A percentile compares a stretch with the other conserved stretches of the same genome.
Conservation (phyloP, 2,113 vertebrate species). For the Carollia perspicillata region DNA sequence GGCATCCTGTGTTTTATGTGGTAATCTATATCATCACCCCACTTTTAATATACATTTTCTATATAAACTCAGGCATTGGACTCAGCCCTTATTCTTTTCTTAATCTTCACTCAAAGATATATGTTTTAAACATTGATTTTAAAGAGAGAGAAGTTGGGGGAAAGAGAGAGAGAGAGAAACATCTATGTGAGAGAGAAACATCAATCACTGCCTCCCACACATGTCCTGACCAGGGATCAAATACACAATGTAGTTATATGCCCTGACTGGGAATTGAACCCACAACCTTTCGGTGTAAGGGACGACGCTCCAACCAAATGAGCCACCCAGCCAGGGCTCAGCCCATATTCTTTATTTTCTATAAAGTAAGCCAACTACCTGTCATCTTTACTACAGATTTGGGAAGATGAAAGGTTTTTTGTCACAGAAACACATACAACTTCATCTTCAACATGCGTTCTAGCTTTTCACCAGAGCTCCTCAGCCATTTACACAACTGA, state of each 20-base stretch:
- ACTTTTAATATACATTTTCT: background rate
- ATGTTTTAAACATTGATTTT: too few relatives aligned
- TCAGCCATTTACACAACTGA: background rate
- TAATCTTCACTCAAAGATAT: too few relatives aligned
- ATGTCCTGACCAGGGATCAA: too few relatives aligned
- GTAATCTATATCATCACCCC: background rate
- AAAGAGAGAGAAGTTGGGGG: too few relatives aligned
- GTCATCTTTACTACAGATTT: background rate
- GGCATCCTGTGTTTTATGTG: background rate
- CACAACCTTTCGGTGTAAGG: too few relatives aligned
- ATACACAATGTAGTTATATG: too few relatives aligned
- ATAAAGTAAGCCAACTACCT: background rate
- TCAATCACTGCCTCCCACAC: too few relatives aligned
- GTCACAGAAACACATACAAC: background rate
- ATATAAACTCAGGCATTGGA: background rate
- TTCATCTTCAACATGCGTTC: background rate
- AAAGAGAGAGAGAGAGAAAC: too few relatives aligned
- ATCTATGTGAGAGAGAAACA: too few relatives aligned
- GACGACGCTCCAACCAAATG: too few relatives aligned
- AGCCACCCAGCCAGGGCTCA: too few relatives aligned
- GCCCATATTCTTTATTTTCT: background rate
- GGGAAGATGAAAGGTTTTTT: background rate
- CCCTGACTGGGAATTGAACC: too few relatives aligned
- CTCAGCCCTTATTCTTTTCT: background rate
- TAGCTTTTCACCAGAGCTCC: background rate